Evolutionary conservation across 2,113 vertebrate species (phyloP).

Genomic region (Meriones unguiculatus): DNA sequence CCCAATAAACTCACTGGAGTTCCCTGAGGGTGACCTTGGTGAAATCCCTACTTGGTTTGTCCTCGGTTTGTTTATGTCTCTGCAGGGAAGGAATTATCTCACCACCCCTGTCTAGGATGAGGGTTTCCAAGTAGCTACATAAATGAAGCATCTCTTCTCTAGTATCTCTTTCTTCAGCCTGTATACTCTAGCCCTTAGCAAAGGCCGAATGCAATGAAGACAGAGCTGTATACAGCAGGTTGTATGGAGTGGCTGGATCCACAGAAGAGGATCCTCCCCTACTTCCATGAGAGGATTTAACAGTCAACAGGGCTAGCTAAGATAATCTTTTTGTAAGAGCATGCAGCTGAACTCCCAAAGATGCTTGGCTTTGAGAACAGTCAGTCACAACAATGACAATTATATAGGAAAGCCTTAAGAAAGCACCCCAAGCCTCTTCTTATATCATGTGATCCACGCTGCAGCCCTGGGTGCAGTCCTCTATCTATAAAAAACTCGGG

Average conservation of each 20-base stretch:
- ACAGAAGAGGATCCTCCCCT: not conserved
- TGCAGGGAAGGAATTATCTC: not conserved
- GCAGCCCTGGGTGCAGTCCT: not conserved
- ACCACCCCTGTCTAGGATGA: not conserved
- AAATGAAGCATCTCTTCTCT: not conserved
- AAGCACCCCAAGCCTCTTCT: not conserved
- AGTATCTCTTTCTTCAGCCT: not conserved
- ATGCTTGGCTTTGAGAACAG: not conserved
- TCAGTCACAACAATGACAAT: not conserved
- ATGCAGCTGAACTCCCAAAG: not conserved
- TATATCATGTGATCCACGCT: not conserved
- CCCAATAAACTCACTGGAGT: not conserved
- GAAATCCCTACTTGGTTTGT: not conserved
- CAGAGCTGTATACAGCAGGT: not conserved
- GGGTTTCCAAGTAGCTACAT: not conserved
- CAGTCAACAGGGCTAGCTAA: not conserved
- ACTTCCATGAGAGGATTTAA: not conserved
- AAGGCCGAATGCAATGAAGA: not conserved
- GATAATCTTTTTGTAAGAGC: not conserved
- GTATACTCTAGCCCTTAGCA: not conserved
- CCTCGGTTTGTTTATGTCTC: not conserved
- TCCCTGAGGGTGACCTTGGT: not conserved
- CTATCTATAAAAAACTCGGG: not conserved
- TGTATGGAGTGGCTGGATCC: not conserved
- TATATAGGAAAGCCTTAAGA: not conserved